Percentiles rank a stretch among this genome's conserved stretches.
Evolutionary conservation across 1,140 invertebrate species (phyloP).

Genomic region (Tribolium castaneum): DNA sequence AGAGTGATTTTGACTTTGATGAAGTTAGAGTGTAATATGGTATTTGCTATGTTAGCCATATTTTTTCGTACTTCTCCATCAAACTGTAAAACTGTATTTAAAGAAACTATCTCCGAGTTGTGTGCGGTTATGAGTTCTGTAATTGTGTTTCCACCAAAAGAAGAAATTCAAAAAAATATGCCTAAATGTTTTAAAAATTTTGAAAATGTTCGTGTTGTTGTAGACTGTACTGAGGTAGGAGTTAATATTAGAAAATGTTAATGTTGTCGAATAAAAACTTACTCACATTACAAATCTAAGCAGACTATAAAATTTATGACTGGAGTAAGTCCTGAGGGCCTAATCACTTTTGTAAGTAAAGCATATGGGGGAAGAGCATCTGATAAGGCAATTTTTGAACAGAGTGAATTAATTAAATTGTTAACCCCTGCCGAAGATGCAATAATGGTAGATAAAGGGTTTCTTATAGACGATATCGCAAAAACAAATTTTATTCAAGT

Average conservation of each 20-base stretch:
- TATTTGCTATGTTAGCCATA: not conserved
- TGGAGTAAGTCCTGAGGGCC: conserved; percentile 54
- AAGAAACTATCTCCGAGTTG: not conserved
- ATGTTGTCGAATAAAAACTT: not conserved
- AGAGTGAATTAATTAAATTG: conserved; percentile 49
- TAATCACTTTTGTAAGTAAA: conserved; percentile 53
- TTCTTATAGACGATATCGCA: conserved; percentile 39
- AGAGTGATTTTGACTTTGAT: not conserved
- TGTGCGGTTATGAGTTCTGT: not conserved
- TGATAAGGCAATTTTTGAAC: conserved; percentile 53
- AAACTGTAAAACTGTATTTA: not conserved
- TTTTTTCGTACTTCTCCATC: not conserved
- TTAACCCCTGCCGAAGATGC: conserved; percentile 50
- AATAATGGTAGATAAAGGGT: conserved; percentile 57
- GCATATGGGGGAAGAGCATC: conserved; percentile 54
- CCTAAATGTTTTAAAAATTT: not conserved
- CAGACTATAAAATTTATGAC: conserved; percentile 57
- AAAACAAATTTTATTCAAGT: conserved; percentile 15
- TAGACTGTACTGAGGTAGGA: not conserved
- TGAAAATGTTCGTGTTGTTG: not conserved
- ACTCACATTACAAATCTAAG: conserved; percentile 20
- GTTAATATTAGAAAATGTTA: not conserved
- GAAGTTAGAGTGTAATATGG: not conserved
- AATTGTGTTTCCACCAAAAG: not conserved
- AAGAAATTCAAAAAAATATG: not conserved